Evolutionary conservation across 2,888 invertebrate species (phyloP), one percentile per base, ranked within the genome.

Genomic region (Lydus trimaculatus): DNA sequence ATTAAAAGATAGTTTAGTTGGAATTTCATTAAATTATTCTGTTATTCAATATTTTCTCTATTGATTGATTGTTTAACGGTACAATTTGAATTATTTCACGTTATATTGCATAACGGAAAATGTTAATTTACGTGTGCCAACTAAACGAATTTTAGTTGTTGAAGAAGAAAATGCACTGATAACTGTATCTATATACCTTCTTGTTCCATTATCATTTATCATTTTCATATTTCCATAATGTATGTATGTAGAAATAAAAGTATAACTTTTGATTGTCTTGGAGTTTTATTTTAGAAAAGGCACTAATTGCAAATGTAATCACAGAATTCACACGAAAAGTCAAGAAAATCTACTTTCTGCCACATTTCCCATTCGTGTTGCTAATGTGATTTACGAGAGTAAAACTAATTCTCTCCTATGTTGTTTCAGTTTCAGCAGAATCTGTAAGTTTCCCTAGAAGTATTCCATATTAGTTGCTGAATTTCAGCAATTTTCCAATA

Each of bases 301-400:
- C 63, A 63, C 62, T 62, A 13, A 13, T 20, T 33, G 36, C 33
- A 31, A 58, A 48, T 31, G 52, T 48, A 64, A 67, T 63, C 67
- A 64, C 64, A 66, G 67, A 58, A 20, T 20, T 63, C 17, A 31
- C 2, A 28, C 2, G 28, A 28, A 28, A 28, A 28, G 4, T 28
- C 28, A 28, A 28, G 28, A 28, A 28, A 2, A 28, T 28, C 28
- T 28, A 28, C n/a, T n/a, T n/a, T n/a, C n/a, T n/a, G n/a, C n/a
- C n/a, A n/a, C n/a, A n/a, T n/a, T n/a, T n/a, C 28, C 4, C 28
- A 28, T 28, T 4, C 2, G 28, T 28, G 28, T 28, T 28, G 28
- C 28, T 28, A 28, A 28, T 28, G 4, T 2, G 4, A 28, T n/a
- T n/a, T n/a, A 28, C 28, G 28, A 3, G 28, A 28, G 28, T 4